A percentile compares a stretch with the other conserved stretches of the same genome.
phyloP scores from a whole-genome alignment of 23 tunicate genomes.

The Halocynthia roretzi region DNA sequence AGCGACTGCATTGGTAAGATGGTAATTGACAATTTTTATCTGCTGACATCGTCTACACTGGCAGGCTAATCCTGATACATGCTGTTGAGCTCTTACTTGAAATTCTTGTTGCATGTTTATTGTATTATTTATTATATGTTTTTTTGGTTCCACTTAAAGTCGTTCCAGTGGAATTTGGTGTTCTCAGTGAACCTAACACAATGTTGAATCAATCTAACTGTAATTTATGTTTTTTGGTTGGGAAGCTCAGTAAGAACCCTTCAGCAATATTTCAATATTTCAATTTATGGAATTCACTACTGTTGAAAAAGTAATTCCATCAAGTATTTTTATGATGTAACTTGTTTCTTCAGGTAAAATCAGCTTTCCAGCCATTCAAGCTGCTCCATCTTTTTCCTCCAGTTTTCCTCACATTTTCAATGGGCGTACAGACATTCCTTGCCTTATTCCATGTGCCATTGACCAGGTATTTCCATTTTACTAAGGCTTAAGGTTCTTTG shows the following conservation, averaged over 20 bases:
- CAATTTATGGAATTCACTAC: too few species aligned
- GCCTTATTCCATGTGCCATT: conserved; percentile 98
- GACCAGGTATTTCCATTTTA: conserved; percentile 55
- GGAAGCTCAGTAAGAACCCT: too few species aligned
- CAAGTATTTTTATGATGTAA: neutral
- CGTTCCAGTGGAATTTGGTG: too few species aligned
- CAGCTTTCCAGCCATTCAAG: conserved; percentile 99
- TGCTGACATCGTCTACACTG: neutral
- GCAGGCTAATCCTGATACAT: neutral
- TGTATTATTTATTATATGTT: too few species aligned
- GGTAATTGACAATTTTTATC: neutral
- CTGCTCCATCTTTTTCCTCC: conserved; percentile 93
- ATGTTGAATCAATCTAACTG: too few species aligned
- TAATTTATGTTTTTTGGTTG: too few species aligned
- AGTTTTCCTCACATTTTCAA: conserved; percentile 99
- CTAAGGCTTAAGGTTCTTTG: neutral
- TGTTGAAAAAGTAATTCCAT: too few species aligned
- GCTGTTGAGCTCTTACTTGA: neutral
- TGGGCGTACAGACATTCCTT: conserved; percentile 84
- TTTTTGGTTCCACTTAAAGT: too few species aligned
- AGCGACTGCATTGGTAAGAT: conserved; percentile 84
- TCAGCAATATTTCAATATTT: too few species aligned
- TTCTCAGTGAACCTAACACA: too few species aligned
- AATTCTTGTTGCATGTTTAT: neutral
- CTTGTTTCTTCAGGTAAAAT: conserved; percentile 67